Percentiles rank a stretch among this genome's conserved stretches.
Evolutionary conservation across 1,140 invertebrate genomes (phyloP).

Genomic region (Paramacrobiotus metropolitanus): DNA sequence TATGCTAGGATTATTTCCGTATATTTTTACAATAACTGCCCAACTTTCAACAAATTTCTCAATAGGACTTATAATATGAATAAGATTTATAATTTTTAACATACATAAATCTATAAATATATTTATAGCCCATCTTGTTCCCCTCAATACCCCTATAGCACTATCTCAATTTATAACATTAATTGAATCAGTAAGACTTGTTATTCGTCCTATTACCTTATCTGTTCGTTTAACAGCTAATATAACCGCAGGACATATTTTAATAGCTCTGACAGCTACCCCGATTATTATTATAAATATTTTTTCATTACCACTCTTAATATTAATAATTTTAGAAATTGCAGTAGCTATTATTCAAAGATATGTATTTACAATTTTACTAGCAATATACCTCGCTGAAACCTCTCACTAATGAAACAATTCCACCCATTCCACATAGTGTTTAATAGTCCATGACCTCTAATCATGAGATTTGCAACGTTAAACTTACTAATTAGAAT

Average conservation of each 20-base stretch:
- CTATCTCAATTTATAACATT: slow-evolving; percentile 27
- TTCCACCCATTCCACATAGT: slow-evolving; percentile 8
- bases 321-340: slow-evolving; percentile 27
- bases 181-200: slow-evolving; percentile 23
- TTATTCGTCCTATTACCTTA: slow-evolving; percentile 36
- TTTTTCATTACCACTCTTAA: slow-evolving; percentile 25
- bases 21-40: slow-evolving; percentile 37
- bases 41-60: slow-evolving; percentile 31
- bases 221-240: slow-evolving; percentile 37
- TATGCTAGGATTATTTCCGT: slow-evolving; percentile 36
- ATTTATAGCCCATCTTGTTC: slow-evolving; percentile 36
- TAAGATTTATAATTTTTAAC: slow-evolving; percentile 30
- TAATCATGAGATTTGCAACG: slow-evolving; percentile 1
- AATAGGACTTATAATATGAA: slow-evolving; percentile 32
- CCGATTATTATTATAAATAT: slow-evolving; percentile 20
- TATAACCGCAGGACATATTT: slow-evolving; percentile 39
- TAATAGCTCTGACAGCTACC: slow-evolving; percentile 29
- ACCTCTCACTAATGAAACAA: slow-evolving; percentile 12
- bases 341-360: slow-evolving; percentile 30
- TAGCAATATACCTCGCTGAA: slow-evolving; percentile 29
- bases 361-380: slow-evolving; percentile 30
- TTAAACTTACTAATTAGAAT: not conserved
- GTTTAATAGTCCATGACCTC: slow-evolving; percentile 8
- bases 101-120: slow-evolving; percentile 21
- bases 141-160: slow-evolving; percentile 29